phyloP scores from a whole-genome alignment of 1,140 invertebrate species.

The Sitophilus oryzae region DNA sequence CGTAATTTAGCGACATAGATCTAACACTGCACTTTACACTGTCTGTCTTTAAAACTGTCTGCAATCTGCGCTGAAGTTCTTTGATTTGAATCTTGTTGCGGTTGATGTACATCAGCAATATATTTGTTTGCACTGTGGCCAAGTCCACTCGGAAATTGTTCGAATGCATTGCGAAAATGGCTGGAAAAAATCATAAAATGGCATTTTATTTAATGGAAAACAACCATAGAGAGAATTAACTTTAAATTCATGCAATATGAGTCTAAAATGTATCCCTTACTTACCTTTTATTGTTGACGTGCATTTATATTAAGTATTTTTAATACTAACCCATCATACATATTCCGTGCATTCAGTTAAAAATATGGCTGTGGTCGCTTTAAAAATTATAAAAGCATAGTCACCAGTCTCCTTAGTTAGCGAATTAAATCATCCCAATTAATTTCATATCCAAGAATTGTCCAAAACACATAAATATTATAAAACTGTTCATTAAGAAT shows the following conservation, averaged over 20 bases:
- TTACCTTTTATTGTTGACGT: too few relatives aligned
- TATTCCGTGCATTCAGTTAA: too few relatives aligned
- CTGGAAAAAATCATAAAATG: constrained; percentile 52
- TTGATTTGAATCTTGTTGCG: constrained; percentile 45
- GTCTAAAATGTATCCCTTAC: too few relatives aligned
- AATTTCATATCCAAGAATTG: too few relatives aligned
- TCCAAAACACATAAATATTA: too few relatives aligned
- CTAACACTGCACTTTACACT: constrained; percentile 50
- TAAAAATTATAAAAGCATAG: too few relatives aligned
- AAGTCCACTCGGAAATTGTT: constrained; percentile 55
- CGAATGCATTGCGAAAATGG: constrained; percentile 52
- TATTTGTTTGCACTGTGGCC: constrained; percentile 69
- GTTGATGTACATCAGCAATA: constrained; percentile 62
- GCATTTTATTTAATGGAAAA: not conserved
- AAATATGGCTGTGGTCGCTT: too few relatives aligned
- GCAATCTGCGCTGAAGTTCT: constrained; percentile 55
- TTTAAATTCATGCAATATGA: not conserved
- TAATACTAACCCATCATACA: too few relatives aligned
- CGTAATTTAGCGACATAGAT: constrained; percentile 49
- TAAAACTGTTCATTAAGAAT: too few relatives aligned
- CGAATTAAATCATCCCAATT: too few relatives aligned
- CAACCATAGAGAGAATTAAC: not conserved
- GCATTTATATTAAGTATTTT: too few relatives aligned
- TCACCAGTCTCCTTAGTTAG: too few relatives aligned
- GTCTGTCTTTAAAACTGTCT: constrained; percentile 51